Percentiles rank a stretch among this genome's conserved stretches.
These are phyloP conservation scores for Lepidocyrtinus sp. DNA, from an alignment of 2,888 invertebrate species.

Conservation along the genomic window DNA sequence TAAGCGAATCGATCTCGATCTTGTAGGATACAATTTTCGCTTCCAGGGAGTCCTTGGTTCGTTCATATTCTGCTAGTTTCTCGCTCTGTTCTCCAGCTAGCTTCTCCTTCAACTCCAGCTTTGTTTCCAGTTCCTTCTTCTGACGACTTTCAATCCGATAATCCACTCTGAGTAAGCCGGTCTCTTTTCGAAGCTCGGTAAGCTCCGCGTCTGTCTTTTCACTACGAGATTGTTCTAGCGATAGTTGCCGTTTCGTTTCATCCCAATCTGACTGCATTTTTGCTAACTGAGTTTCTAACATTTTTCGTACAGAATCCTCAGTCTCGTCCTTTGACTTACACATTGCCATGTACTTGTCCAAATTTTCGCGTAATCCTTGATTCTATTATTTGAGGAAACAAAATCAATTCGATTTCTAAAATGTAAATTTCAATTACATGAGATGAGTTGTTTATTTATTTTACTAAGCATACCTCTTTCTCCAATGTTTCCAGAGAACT, in stretches of 20 bases:
- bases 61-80: not conserved
- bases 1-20: not conserved
- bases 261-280: slow-evolving; percentile 46
- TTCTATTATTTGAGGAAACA: slow-evolving; percentile 38
- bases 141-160: slow-evolving; percentile 46
- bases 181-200: slow-evolving; percentile 32
- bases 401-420: too few species aligned
- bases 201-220: slow-evolving; percentile 33
- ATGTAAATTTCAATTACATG: too few species aligned
- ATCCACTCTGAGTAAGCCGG: slow-evolving; percentile 58
- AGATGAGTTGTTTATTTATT: too few species aligned
- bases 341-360: slow-evolving; percentile 25
- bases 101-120: slow-evolving; percentile 8
- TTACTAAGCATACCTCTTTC: slow-evolving; percentile 56
- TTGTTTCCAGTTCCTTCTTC: slow-evolving; percentile 44
- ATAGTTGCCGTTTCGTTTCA: slow-evolving; percentile 40
- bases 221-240: not conserved
- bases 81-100: not conserved
- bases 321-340: slow-evolving; percentile 34
- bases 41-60: slow-evolving; percentile 2
- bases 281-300: slow-evolving; percentile 53
- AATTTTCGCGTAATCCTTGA: slow-evolving; percentile 17
- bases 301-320: slow-evolving; percentile 44
- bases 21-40: slow-evolving; percentile 6
- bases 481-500: slow-evolving; percentile 36